phyloP scores from a whole-genome alignment of 1,140 invertebrate species.

The Drosophila pseudoananassae region DNA sequence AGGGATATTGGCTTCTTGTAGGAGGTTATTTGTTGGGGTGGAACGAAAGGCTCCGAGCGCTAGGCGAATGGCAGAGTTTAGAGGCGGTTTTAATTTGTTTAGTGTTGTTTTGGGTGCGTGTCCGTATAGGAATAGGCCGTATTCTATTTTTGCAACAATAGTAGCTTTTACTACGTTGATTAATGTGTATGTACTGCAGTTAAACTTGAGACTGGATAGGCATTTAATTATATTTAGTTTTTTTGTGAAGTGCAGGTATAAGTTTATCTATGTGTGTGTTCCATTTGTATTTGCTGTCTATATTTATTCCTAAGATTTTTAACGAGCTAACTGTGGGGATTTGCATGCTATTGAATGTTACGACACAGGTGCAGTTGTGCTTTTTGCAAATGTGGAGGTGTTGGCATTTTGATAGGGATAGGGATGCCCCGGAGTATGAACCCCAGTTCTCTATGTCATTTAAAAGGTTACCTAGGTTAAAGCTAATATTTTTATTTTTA shows the following conservation, averaged over 20 bases:
- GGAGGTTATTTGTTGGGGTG: too few relatives aligned
- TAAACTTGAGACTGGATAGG: not conserved
- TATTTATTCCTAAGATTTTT: not conserved
- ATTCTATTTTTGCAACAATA: conserved; percentile 1
- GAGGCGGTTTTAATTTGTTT: not conserved
- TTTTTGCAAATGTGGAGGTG: conserved; percentile 4
- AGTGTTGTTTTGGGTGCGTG: conserved; percentile 1
- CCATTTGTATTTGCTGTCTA: conserved; percentile 5
- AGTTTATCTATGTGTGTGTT: conserved; percentile 1
- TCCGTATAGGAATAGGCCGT: not conserved
- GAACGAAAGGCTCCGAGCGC: too few relatives aligned
- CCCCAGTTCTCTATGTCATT: conserved; percentile 3
- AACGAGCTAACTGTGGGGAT: conserved; percentile 1
- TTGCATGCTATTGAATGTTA: conserved; percentile 1
- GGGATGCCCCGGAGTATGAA: conserved; percentile 3
- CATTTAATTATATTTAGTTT: conserved; percentile 1
- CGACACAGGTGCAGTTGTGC: not conserved
- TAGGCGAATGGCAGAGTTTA: too few relatives aligned
- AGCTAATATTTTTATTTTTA: too few relatives aligned
- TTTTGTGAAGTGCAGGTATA: not conserved
- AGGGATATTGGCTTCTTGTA: not conserved
- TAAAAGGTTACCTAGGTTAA: conserved; percentile 1
- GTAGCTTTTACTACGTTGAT: not conserved
- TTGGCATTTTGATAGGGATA: conserved; percentile 7
- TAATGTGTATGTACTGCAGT: conserved; percentile 1